These are phyloP conservation scores for Brenthis hecate DNA, from an alignment of 2,888 invertebrate genomes.

Conservation along the genomic window DNA sequence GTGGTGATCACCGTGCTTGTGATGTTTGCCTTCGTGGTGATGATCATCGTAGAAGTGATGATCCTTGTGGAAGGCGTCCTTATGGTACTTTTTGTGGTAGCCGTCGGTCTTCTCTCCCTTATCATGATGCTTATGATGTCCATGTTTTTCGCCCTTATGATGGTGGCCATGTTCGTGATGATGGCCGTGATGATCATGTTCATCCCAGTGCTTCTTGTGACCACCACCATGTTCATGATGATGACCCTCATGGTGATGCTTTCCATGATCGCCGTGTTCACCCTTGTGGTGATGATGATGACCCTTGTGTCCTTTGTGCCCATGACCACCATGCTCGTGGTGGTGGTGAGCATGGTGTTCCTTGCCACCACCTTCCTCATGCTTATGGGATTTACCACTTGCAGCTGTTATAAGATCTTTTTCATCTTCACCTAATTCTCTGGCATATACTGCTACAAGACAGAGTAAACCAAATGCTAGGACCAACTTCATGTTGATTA, in stretches of 20 bases:
- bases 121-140: constrained; percentile 72
- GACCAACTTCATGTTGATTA: constrained; percentile 70
- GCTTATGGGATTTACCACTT: constrained; percentile 62
- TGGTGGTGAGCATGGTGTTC: constrained; percentile 73
- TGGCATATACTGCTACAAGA: constrained; percentile 68
- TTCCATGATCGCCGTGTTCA: constrained; percentile 70
- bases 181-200: constrained; percentile 69
- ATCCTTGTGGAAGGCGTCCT: constrained; percentile 76
- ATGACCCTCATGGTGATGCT: constrained; percentile 71
- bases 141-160: constrained; percentile 74
- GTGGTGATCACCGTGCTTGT: constrained; percentile 74
- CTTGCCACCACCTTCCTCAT: constrained; percentile 72
- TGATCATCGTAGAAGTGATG: constrained; percentile 78
- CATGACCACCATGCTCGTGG: constrained; percentile 71
- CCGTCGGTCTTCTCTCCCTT: constrained; percentile 75
- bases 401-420: constrained; percentile 73
- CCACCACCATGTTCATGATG: constrained; percentile 72
- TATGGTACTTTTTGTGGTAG: constrained; percentile 77
- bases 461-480: constrained; percentile 65
- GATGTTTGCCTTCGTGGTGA: constrained; percentile 75
- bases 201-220: constrained; percentile 74
- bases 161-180: constrained; percentile 76
- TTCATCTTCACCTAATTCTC: constrained; percentile 65
- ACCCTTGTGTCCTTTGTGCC: constrained; percentile 75
- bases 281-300: constrained; percentile 77